Conservation (phyloP, 2,797 vertebrate genomes). For the Eidolon dupreanum region DNA sequence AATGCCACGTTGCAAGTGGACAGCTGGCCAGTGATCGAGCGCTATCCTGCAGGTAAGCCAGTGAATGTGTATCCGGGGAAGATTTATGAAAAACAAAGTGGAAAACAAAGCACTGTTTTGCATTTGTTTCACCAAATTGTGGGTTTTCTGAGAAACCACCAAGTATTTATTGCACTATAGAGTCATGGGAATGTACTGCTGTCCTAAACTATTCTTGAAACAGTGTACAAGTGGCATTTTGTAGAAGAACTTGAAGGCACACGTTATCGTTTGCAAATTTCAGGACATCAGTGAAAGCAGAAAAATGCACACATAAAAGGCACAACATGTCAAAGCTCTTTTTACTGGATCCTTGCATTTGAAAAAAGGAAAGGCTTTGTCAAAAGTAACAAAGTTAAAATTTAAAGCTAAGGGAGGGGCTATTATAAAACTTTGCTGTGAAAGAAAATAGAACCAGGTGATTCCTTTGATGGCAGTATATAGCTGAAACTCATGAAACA, state of each 20-base stretch:
- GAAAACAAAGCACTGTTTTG: slow-evolving; percentile 66
- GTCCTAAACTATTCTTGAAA: slow-evolving; percentile 80
- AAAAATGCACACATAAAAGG: slow-evolving; percentile 79
- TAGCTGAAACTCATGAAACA: slow-evolving; percentile 43
- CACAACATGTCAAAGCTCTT: slow-evolving; percentile 73
- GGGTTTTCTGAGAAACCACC: slow-evolving; percentile 70
- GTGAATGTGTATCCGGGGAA: slow-evolving; percentile 27
- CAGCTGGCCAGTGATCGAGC: slow-evolving; percentile 98
- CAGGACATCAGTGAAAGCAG: slow-evolving; percentile 80
- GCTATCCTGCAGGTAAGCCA: slow-evolving; percentile 98
- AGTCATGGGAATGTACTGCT: slow-evolving; percentile 66
- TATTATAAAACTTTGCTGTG: background rate
- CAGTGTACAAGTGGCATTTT: slow-evolving; percentile 78
- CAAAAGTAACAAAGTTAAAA: slow-evolving; percentile 87
- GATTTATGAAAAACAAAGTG: slow-evolving; percentile 10
- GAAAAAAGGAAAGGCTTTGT: slow-evolving; percentile 90
- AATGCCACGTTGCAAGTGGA: slow-evolving; percentile 99
- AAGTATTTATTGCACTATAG: slow-evolving; percentile 71
- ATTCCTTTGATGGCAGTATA: slow-evolving; percentile 57
- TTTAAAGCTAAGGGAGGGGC: slow-evolving; percentile 47
- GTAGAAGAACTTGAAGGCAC: slow-evolving; percentile 77
- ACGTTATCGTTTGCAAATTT: slow-evolving; percentile 83
- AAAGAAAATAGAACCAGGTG: slow-evolving; percentile 36
- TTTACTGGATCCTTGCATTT: slow-evolving; percentile 82
- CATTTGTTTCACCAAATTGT: slow-evolving; percentile 54